Evolutionary conservation across 2,113 vertebrate genomes (phyloP).

Genomic region (Collichthys lucidus): DNA sequence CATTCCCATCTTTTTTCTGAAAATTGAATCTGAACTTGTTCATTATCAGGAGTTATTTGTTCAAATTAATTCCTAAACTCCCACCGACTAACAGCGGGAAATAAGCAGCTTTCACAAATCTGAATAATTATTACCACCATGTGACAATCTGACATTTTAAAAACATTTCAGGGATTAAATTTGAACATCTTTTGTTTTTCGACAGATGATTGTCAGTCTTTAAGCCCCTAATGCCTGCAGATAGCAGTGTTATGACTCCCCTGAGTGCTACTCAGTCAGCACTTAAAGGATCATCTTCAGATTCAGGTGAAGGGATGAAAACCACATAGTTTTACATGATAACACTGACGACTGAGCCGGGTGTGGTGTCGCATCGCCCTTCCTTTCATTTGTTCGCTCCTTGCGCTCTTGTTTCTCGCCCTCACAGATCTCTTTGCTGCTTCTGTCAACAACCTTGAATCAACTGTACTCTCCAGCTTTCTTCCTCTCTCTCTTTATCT

Average conservation of each 20-base stretch:
- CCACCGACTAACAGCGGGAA: slow-evolving; percentile 26
- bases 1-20: slow-evolving; percentile 10
- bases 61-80: slow-evolving; percentile 47
- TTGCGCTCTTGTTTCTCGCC: slow-evolving; percentile 14
- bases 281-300: slow-evolving; percentile 1
- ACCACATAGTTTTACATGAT: neutral
- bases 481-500: slow-evolving; percentile 42
- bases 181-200: slow-evolving; percentile 12
- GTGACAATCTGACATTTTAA: slow-evolving; percentile 39
- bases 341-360: neutral
- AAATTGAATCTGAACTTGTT: slow-evolving; percentile 38
- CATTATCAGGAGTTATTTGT: slow-evolving; percentile 47
- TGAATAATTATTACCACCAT: slow-evolving; percentile 28
- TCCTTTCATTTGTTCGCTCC: neutral
- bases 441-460: slow-evolving; percentile 52
- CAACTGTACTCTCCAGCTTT: slow-evolving; percentile 17
- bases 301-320: neutral
- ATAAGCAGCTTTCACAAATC: slow-evolving; percentile 42
- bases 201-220: neutral
- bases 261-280: neutral
- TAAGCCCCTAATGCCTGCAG: neutral
- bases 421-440: slow-evolving; percentile 17
- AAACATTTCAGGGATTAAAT: slow-evolving; percentile 4
- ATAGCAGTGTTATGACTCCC: slow-evolving; percentile 1
- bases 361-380: neutral